Evolutionary conservation across 2,888 invertebrate genomes (phyloP).

Genomic region (Palloptera scutellata): DNA sequence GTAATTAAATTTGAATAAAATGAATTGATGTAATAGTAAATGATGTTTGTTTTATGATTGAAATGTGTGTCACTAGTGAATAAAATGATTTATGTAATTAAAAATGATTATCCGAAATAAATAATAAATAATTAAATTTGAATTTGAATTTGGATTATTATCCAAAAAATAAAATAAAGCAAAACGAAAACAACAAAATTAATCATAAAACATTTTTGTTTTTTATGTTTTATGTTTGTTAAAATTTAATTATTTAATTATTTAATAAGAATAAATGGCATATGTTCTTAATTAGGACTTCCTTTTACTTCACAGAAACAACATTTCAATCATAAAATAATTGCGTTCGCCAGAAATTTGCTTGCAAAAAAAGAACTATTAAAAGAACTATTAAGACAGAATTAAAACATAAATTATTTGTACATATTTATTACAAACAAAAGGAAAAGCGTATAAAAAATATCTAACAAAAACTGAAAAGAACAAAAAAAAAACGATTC

Average conservation of each 20-base stretch:
- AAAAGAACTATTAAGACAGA: slow-evolving; percentile 9
- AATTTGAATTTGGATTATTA: no score
- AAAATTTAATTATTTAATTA: slow-evolving; percentile 14
- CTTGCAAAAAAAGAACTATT: slow-evolving; percentile 30
- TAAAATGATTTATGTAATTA: slow-evolving; percentile 15
- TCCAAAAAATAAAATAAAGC: slow-evolving; percentile 22
- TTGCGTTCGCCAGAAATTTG: slow-evolving; percentile 17
- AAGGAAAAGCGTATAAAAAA: slow-evolving; percentile 31
- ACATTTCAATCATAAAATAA: slow-evolving; percentile 66
- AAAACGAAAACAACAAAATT: neutral
- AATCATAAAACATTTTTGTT: no score
- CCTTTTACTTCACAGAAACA: slow-evolving; percentile 66
- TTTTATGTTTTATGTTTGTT: no score
- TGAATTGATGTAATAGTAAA: slow-evolving; percentile 22
- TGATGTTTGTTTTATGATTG: slow-evolving; percentile 63
- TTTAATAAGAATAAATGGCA: neutral
- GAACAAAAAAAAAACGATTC: slow-evolving; percentile 31
- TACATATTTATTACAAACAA: slow-evolving; percentile 1
- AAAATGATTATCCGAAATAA: slow-evolving; percentile 21
- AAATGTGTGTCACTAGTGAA: slow-evolving; percentile 63
- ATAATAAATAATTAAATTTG: no score
- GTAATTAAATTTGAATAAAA: neutral
- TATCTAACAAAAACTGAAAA: slow-evolving; percentile 30
- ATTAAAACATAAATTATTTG: slow-evolving; percentile 21
- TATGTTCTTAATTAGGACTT: slow-evolving; percentile 46